phyloP scores from a whole-genome alignment of 2,113 vertebrate species.

The Anoplopoma fimbria region DNA sequence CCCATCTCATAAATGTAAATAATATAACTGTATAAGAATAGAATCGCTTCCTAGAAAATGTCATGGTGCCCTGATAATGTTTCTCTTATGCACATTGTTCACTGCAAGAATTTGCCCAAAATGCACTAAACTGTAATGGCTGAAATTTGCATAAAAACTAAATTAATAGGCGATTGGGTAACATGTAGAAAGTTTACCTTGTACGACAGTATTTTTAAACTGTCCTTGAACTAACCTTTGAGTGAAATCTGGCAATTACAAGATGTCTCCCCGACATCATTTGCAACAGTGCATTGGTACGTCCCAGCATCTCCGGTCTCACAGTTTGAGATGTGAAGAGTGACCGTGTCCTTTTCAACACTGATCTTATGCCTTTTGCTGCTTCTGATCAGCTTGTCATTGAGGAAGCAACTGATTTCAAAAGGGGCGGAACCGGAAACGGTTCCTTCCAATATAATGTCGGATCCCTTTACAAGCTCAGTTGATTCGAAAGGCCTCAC shows the following conservation, averaged over 20 bases:
- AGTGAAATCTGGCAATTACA: slow-evolving; percentile 88
- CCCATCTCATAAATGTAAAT: not conserved
- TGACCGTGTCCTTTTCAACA: slow-evolving; percentile 85
- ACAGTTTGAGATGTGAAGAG: slow-evolving; percentile 90
- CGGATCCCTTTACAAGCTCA: slow-evolving; percentile 90
- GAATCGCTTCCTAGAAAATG: no score
- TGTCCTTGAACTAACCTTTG: slow-evolving; percentile 90
- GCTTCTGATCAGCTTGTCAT: slow-evolving; percentile 88
- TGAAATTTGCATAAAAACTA: not conserved
- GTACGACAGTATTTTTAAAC: no score
- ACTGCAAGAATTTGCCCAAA: not conserved
- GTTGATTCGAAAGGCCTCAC: slow-evolving; percentile 88
- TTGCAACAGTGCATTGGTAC: slow-evolving; percentile 90
- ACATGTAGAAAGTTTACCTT: not conserved
- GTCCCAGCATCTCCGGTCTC: slow-evolving; percentile 88
- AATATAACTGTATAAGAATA: no score
- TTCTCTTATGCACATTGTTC: no score
- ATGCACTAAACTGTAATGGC: not conserved
- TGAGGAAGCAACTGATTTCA: slow-evolving; percentile 92
- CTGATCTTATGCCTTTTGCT: slow-evolving; percentile 89
- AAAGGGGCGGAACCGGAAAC: slow-evolving; percentile 91
- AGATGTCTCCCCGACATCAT: slow-evolving; percentile 89
- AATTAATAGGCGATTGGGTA: not conserved
- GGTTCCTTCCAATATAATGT: slow-evolving; percentile 89
- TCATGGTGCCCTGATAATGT: no score